These are phyloP conservation scores for Trichogramma dendrolimi DNA, from an alignment of 2,888 invertebrate species.

Conservation along the genomic window DNA sequence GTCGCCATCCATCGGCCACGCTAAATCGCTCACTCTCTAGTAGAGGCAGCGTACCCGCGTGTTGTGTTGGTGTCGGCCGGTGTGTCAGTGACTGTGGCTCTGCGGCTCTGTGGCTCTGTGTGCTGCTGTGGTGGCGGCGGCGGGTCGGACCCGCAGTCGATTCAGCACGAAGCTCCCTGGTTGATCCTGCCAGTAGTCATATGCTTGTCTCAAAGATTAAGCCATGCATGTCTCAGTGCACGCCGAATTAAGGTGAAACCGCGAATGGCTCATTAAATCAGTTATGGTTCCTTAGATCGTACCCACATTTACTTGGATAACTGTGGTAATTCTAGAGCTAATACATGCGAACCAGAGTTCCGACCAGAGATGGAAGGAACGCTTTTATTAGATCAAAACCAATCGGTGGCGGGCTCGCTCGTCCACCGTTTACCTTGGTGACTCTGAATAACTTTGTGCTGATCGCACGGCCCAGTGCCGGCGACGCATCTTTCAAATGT, in stretches of 20 bases:
- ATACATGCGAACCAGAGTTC: conserved; percentile 59
- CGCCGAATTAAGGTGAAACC: conserved; percentile 57
- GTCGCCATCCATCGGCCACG: no score
- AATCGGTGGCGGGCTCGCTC: conserved; percentile 51
- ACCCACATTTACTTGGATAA: conserved; percentile 56
- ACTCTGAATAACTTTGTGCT: no score
- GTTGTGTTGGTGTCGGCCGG: no score
- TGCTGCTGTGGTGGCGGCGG: no score
- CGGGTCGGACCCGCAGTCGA: conserved; percentile 52
- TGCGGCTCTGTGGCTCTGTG: no score
- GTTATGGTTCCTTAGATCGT: conserved; percentile 58
- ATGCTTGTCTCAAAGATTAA: conserved; percentile 67
- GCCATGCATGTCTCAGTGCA: conserved; percentile 66
- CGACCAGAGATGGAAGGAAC: conserved; percentile 48
- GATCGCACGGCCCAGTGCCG: no score
- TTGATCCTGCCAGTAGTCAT: conserved; percentile 59
- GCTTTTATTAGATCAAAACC: conserved; percentile 46
- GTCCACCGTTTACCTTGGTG: conserved; percentile 52
- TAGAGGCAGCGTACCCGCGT: no score
- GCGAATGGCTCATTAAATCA: conserved; percentile 62
- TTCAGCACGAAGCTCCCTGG: conserved; percentile 43
- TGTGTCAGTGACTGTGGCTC: no score
- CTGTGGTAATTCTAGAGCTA: conserved; percentile 66
- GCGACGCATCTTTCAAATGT: no score
- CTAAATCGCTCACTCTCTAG: no score